Percentiles rank a stretch among this genome's conserved stretches.
Conservation (phyloP, 2,797 vertebrate species). For the Enteromius viviparus region DNA sequence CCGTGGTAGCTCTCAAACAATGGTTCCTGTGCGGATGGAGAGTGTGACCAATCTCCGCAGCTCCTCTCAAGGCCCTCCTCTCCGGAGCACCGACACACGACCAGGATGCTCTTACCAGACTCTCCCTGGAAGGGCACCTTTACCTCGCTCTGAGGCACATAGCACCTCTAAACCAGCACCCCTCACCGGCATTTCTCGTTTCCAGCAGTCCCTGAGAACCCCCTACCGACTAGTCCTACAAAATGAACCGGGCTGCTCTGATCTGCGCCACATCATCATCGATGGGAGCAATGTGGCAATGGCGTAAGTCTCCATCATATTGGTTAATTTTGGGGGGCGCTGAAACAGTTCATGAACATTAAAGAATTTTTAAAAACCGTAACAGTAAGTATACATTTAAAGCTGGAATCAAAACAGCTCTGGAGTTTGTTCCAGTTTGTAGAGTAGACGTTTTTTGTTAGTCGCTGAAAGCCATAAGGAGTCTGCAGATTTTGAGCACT, state of each 20-base stretch:
- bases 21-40: conserved; percentile 77
- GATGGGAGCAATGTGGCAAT: conserved; percentile 98
- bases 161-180: conserved; percentile 62
- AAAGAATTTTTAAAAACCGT: background rate
- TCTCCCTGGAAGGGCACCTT: conserved; percentile 65
- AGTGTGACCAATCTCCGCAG: conserved; percentile 79
- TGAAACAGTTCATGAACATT: background rate
- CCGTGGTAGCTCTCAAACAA: conserved; percentile 78
- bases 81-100: conserved; percentile 70
- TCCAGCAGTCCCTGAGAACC: conserved; percentile 88
- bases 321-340: background rate
- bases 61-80: conserved; percentile 70
- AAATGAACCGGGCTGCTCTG: conserved; percentile 83
- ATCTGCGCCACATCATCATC: conserved; percentile 91
- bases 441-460: background rate
- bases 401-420: background rate
- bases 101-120: conserved; percentile 76
- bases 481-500: background rate
- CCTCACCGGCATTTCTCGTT: conserved; percentile 88
- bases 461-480: background rate
- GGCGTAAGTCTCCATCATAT: conserved; percentile 83
- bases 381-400: background rate
- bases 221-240: conserved; percentile 89
- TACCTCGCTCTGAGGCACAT: conserved; percentile 57
- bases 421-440: background rate